Percentiles rank a stretch among this genome's conserved stretches.
These are phyloP conservation scores for Hippopotamyrus pictus DNA, from an alignment of 2,797 vertebrate genomes.

Conservation along the genomic window DNA sequence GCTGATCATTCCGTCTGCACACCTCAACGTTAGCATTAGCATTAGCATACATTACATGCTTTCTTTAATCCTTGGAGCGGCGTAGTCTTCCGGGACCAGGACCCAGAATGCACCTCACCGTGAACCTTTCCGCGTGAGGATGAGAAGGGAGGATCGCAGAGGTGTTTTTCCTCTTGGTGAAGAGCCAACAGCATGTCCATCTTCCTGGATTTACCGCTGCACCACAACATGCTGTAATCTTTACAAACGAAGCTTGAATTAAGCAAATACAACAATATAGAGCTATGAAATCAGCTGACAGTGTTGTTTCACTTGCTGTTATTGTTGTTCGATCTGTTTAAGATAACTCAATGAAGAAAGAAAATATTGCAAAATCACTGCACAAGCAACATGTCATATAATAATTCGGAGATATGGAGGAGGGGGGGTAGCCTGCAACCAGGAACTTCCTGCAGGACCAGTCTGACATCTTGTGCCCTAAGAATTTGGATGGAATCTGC, in stretches of 20 bases:
- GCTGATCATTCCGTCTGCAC: neutral
- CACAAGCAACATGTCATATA: neutral
- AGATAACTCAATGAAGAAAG: slow-evolving; percentile 21
- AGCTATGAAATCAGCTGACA: slow-evolving; percentile 12
- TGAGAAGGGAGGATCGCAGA: neutral
- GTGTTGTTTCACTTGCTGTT: slow-evolving; percentile 18
- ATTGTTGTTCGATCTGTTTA: neutral
- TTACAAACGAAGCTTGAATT: slow-evolving; percentile 20
- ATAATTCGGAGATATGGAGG: slow-evolving; percentile 4
- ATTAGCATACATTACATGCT: neutral
- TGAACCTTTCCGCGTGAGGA: slow-evolving; percentile 5
- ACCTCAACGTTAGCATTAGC: neutral
- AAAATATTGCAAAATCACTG: slow-evolving; percentile 14
- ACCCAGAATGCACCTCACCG: neutral
- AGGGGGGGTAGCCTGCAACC: neutral
- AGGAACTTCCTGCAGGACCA: slow-evolving; percentile 25
- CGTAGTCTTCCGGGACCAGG: slow-evolving; percentile 2
- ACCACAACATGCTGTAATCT: neutral
- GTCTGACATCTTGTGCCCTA: slow-evolving; percentile 27
- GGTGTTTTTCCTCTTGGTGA: slow-evolving; percentile 20
- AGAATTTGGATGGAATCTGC: slow-evolving; percentile 30
- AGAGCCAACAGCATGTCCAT: slow-evolving; percentile 3
- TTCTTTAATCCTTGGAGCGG: neutral
- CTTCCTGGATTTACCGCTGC: slow-evolving; percentile 13
- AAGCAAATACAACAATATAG: slow-evolving; percentile 16